A percentile compares a stretch with the other conserved stretches of the same genome.
phyloP scores from a whole-genome alignment of 2,113 vertebrate species.

The Planiliza haematocheilus region DNA sequence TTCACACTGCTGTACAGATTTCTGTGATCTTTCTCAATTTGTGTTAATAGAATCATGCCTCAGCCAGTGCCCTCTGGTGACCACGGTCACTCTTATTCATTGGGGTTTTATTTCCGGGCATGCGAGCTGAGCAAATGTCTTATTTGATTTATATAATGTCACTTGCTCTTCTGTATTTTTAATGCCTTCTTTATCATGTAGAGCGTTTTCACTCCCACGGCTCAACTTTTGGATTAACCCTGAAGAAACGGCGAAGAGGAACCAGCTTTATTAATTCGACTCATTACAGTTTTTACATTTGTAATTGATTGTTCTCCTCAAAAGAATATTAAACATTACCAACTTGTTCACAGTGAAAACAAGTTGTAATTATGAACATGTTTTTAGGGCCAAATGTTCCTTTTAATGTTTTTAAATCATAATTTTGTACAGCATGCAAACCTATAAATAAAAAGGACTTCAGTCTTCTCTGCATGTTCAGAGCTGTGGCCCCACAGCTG shows the following conservation, averaged over 20 bases:
- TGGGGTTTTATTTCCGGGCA: conserved; percentile 61
- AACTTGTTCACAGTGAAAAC: conserved; percentile 47
- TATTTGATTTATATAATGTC: conserved; percentile 47
- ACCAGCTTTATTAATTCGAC: neutral
- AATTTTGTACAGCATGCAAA: conserved; percentile 84
- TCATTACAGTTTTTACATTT: conserved; percentile 23
- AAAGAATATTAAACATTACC: conserved; percentile 3
- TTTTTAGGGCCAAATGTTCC: conserved; percentile 63
- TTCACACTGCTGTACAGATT: conserved; percentile 79
- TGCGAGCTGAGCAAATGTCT: conserved; percentile 62
- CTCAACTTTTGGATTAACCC: neutral
- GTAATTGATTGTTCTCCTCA: conserved; percentile 42
- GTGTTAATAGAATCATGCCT: conserved; percentile 63
- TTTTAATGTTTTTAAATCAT: conserved; percentile 76
- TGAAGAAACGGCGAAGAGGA: conserved; percentile 5
- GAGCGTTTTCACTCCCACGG: conserved; percentile 4
- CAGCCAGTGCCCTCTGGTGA: conserved; percentile 59
- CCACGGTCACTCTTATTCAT: conserved; percentile 30
- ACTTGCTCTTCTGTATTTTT: conserved; percentile 31
- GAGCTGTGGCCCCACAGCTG: conserved; percentile 7
- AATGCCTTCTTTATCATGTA: conserved; percentile 34
- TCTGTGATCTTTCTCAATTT: conserved; percentile 69
- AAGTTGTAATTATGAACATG: conserved; percentile 60
- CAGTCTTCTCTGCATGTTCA: conserved; percentile 65
- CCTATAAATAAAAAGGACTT: conserved; percentile 73